phyloP scores from a whole-genome alignment of 2,113 vertebrate genomes.

The Nothoprocta perdicaria region DNA sequence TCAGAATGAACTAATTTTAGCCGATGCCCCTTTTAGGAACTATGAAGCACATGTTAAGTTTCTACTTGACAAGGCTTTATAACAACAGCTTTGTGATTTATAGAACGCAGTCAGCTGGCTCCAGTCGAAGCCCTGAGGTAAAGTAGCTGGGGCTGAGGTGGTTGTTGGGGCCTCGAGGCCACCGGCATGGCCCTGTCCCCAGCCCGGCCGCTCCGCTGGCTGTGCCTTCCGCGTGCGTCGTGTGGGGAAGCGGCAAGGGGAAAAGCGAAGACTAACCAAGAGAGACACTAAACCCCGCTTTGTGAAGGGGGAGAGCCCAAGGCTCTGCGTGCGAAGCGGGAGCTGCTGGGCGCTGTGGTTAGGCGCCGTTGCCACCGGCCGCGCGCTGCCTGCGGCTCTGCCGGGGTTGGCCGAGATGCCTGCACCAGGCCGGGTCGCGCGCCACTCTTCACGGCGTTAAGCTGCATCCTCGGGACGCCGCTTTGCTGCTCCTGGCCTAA shows the following conservation, averaged over 20 bases:
- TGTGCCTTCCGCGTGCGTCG: not conserved
- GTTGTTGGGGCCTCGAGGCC: constrained; percentile 7
- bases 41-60: not conserved
- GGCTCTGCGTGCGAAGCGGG: not conserved
- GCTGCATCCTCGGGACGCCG: not conserved
- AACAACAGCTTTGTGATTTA: not conserved
- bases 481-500: not conserved
- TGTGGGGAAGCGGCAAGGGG: not conserved
- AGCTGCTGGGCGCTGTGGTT: not conserved
- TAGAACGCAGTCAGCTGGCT: constrained; percentile 1
- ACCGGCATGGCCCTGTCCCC: not conserved
- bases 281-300: not conserved
- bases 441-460: rapidly evolving
- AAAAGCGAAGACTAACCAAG: not conserved
- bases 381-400: not conserved
- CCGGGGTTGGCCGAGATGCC: not conserved
- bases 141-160: not conserved
- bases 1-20: constrained; percentile 69
- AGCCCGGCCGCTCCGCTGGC: not conserved
- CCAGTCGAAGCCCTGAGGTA: not conserved
- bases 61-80: constrained; percentile 23
- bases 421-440: rapidly evolving
- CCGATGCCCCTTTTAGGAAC: constrained; percentile 36
- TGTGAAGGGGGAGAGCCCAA: not conserved
- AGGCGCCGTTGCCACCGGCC: not conserved